A percentile compares a stretch with the other conserved stretches of the same genome.
Conservation (phyloP, 2,113 vertebrate genomes). For the Opisthocomus hoazin region DNA sequence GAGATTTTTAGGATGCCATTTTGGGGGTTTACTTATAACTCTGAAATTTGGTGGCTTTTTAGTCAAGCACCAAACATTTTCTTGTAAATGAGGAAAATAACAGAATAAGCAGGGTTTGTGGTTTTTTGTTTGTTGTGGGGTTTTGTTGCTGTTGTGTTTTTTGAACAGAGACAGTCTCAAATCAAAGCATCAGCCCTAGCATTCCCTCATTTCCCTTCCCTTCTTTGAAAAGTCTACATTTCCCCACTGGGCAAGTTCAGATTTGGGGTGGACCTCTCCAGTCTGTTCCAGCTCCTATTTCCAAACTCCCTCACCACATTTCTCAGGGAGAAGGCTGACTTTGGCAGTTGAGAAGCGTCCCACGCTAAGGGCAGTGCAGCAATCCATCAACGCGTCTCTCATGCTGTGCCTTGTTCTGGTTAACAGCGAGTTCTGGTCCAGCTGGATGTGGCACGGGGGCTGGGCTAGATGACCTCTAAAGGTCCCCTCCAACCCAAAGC, state of each 20-base stretch:
- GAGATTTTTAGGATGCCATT: not conserved
- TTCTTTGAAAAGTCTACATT: not conserved
- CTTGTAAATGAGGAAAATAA: not conserved
- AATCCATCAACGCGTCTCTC: not conserved
- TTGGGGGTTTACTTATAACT: not conserved
- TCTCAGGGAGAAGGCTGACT: not conserved
- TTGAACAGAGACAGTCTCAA: not conserved
- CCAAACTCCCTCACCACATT: not conserved
- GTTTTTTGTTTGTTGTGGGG: not conserved
- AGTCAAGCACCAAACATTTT: not conserved
- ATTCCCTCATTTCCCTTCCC: not conserved
- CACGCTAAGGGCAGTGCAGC: not conserved
- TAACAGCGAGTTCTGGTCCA: not conserved
- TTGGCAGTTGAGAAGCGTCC: not conserved
- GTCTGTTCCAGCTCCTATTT: not conserved
- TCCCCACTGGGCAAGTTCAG: not conserved
- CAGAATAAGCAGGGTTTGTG: not conserved
- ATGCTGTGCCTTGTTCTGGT: not conserved
- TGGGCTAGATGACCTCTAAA: too few species aligned
- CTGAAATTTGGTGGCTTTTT: not conserved
- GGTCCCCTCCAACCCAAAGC: too few species aligned
- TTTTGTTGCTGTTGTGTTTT: not conserved
- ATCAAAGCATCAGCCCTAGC: not conserved
- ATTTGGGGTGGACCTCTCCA: not conserved
- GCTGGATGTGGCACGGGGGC: too few species aligned